Evolutionary conservation across 2,797 vertebrate genomes (phyloP), one percentile per base, ranked within the genome.

Genomic region (Sphenodon punctatus): DNA sequence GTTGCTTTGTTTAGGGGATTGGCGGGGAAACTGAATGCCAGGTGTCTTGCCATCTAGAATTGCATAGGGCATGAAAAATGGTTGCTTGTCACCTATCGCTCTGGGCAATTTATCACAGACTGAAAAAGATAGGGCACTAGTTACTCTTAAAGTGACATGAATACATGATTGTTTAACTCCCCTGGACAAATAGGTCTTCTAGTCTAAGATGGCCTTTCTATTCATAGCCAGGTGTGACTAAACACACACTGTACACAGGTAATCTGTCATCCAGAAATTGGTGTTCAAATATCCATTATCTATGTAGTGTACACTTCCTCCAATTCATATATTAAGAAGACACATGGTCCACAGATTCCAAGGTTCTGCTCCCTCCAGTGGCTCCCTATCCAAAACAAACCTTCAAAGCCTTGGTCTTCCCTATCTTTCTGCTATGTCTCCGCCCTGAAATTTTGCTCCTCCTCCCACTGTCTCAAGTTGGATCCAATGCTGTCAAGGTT

Each of bases 71-170:
- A 67, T 82, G 87, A 87, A 67, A 85, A 80, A 92, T 70, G 25
- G 53, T 70, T 72, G 13, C 5, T 1, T 85, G 88, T 84, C 89
- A 87, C 76, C 83, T 71, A 23, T 49, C 41, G 78, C 69, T 86
- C 72, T 42, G 27, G 22, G 64, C 74, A 78, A 82, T 92, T 86
- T 43, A 93, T 89, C 92, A 88, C 51, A 3, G 10, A 20, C 30
- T 85, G 53, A 11, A 88, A 75, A 79, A 83, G 69, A 41, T 0
- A 23, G 65, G 65, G 77, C 23, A 36, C 64, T 25, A 65, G 63
- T 15, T 58, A 25, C 71, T 80, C 56, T 73, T 66, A 67, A 67
- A 70, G 68, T 20, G 75, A 84, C 84, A 88, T 14, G 5, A 78
- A 78, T 0, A 1, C 15, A 22, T 10, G 65, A 58, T 42, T 86